Evolutionary conservation across 2,113 vertebrate genomes (phyloP).

Genomic region (Ctenomys sociabilis): DNA sequence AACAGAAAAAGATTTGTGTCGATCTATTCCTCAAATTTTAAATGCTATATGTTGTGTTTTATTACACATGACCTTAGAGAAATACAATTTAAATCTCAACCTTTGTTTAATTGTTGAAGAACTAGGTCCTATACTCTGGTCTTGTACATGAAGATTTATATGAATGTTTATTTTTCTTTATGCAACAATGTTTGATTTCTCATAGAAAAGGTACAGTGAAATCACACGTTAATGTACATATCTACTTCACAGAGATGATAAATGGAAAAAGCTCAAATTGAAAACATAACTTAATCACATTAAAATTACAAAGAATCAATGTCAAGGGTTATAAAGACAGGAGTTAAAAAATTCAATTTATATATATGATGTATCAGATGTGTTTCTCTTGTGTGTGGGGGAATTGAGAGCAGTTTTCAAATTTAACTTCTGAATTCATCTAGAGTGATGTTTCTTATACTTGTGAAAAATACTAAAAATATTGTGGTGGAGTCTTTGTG

Average conservation of each 20-base stretch:
- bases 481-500: neutral
- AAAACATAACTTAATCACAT: neutral
- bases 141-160: neutral
- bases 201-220: neutral
- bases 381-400: neutral
- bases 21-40: slow-evolving; percentile 4
- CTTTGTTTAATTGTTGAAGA: slow-evolving; percentile 19
- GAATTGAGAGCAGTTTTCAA: neutral
- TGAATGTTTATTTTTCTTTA: slow-evolving; percentile 25
- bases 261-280: neutral
- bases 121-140: neutral
- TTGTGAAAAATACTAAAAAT: neutral
- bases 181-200: slow-evolving; percentile 30
- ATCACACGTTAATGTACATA: slow-evolving; percentile 18
- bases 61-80: neutral
- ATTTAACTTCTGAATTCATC: neutral
- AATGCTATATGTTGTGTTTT: neutral
- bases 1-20: neutral
- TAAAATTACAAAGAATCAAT: slow-evolving; percentile 48
- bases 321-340: neutral
- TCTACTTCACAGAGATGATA: neutral
- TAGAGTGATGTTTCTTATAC: neutral
- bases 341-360: neutral
- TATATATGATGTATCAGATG: neutral
- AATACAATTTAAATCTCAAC: neutral